Percentiles rank a stretch among this genome's conserved stretches.
These are phyloP conservation scores for Baccha elongata DNA, from an alignment of 2,888 invertebrate genomes.

Conservation along the genomic window DNA sequence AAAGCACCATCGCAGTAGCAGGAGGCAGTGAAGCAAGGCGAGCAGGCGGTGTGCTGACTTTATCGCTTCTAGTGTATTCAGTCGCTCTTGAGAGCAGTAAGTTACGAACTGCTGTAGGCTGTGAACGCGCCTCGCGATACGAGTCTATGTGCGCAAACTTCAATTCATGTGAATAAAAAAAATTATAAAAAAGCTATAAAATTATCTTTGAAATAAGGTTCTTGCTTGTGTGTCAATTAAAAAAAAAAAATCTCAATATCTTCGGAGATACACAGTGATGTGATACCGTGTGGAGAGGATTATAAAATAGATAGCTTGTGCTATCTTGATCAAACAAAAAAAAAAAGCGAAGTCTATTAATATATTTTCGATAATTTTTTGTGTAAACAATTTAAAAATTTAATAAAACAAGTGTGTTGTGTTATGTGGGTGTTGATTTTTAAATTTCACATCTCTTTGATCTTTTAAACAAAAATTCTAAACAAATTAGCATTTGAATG, in stretches of 20 bases:
- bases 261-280: conserved; percentile 44
- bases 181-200: neutral
- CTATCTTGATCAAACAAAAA: conserved; percentile 8
- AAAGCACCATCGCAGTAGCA: conserved; percentile 56
- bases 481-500: conserved; percentile 6
- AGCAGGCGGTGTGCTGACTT: conserved; percentile 46
- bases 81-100: conserved; percentile 64
- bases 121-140: conserved; percentile 64
- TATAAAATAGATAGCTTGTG: neutral
- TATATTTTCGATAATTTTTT: neutral
- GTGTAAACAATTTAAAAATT: conserved; percentile 9
- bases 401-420: neutral
- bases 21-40: neutral
- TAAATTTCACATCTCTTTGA: neutral
- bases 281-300: conserved; percentile 5
- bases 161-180: conserved; percentile 36
- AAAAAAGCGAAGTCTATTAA: neutral
- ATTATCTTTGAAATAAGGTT: conserved; percentile 51
- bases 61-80: conserved; percentile 65
- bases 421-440: neutral
- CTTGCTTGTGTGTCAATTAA: conserved; percentile 50
- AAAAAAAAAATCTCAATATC: conserved; percentile 28
- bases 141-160: conserved; percentile 47
- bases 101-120: conserved; percentile 70
- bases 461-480: neutral